These are phyloP conservation scores for Rhyacophila evoluta DNA, from an alignment of 2,888 invertebrate species.

Conservation along the genomic window DNA sequence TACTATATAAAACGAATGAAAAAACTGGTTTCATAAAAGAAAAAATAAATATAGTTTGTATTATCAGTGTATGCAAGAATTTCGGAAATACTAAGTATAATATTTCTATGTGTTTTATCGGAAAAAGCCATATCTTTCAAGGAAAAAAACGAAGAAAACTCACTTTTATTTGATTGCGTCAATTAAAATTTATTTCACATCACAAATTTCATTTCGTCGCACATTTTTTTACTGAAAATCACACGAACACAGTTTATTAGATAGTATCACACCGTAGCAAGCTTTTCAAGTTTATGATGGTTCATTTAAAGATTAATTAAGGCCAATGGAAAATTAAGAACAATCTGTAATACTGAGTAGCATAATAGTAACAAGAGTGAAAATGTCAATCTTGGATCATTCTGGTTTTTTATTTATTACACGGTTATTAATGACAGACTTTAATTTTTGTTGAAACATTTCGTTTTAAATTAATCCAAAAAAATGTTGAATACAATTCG, in stretches of 20 bases:
- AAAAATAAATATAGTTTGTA: too few relatives aligned
- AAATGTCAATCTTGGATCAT: not conserved
- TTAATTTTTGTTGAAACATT: not conserved
- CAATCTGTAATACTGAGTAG: not conserved
- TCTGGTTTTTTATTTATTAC: not conserved
- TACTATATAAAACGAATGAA: too few relatives aligned
- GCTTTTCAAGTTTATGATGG: not conserved
- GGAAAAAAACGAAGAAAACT: not conserved
- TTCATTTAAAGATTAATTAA: not conserved
- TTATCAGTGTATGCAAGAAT: too few relatives aligned
- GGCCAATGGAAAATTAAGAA: not conserved
- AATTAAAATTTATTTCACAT: not conserved
- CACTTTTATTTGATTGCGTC: not conserved
- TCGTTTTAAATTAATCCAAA: not conserved
- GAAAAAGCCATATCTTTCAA: too few relatives aligned
- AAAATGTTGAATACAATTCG: not conserved
- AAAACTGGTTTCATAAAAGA: too few relatives aligned
- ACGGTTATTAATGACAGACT: not conserved
- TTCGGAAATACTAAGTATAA: too few relatives aligned
- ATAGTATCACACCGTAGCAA: not conserved
- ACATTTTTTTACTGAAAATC: conserved; percentile 1
- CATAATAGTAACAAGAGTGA: not conserved
- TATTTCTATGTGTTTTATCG: too few relatives aligned
- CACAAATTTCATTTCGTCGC: not conserved
- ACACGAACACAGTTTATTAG: not conserved